Percentiles rank a stretch among this genome's conserved stretches.
Evolutionary conservation across 1,140 invertebrate genomes (phyloP).

Genomic region (Drosophila rhopaloa): DNA sequence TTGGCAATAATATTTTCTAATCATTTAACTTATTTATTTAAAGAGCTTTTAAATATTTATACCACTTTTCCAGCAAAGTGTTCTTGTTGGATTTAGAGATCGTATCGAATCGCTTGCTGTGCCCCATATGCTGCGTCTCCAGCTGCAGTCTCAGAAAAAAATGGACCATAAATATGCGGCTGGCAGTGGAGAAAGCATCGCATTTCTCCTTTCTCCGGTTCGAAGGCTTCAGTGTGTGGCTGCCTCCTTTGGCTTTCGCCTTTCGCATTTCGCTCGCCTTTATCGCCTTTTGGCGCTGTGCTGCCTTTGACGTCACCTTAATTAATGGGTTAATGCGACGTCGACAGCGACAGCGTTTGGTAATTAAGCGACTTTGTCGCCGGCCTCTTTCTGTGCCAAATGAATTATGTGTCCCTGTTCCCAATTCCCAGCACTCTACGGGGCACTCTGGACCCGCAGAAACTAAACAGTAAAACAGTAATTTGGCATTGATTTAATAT

Average conservation of each 20-base stretch:
- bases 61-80: constrained; percentile 17
- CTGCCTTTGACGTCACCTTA: constrained; percentile 81
- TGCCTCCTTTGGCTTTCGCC: constrained; percentile 20
- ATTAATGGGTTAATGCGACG: constrained; percentile 82
- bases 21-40: too few relatives aligned
- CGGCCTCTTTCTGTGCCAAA: constrained; percentile 73
- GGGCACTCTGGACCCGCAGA: background rate
- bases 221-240: constrained; percentile 20
- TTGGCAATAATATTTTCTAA: too few relatives aligned
- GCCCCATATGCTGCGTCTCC: constrained; percentile 38
- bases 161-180: constrained; percentile 72
- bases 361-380: constrained; percentile 82
- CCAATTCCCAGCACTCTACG: background rate
- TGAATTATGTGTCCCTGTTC: constrained; percentile 71
- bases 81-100: constrained; percentile 30
- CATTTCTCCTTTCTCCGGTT: constrained; percentile 40
- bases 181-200: constrained; percentile 58
- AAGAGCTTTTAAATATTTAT: background rate
- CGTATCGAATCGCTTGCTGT: constrained; percentile 24
- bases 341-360: constrained; percentile 63
- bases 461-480: constrained; percentile 38
- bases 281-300: constrained; percentile 61
- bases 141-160: constrained; percentile 29
- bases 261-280: constrained; percentile 43
- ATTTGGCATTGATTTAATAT: constrained; percentile 81